Evolutionary conservation across 2,888 invertebrate genomes (phyloP).

Genomic region (Crematogaster levior): DNA sequence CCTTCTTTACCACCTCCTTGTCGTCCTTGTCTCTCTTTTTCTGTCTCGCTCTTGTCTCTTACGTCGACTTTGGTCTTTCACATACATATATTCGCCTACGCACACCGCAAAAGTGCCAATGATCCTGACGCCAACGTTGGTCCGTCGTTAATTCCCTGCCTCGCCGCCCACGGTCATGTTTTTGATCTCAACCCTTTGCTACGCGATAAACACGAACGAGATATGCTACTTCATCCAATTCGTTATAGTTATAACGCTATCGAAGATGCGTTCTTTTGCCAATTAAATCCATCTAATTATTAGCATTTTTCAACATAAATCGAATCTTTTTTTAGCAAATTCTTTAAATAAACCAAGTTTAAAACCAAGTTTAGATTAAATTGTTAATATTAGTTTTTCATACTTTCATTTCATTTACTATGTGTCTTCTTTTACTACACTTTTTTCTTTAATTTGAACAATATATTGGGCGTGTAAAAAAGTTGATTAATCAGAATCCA

Average conservation of each 20-base stretch:
- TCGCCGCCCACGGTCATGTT: conserved; percentile 40
- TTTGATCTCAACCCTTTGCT: conserved; percentile 46
- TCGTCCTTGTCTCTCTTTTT: neutral
- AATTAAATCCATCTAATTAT: neutral
- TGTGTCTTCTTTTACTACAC: too few species aligned
- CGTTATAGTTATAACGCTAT: conserved; percentile 17
- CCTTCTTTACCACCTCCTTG: conserved; percentile 40
- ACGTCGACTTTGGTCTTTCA: conserved; percentile 18
- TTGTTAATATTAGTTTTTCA: neutral
- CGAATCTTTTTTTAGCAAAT: neutral
- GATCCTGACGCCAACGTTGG: conserved; percentile 36
- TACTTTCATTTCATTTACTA: neutral
- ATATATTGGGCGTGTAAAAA: neutral
- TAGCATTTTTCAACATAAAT: neutral
- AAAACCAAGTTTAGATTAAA: neutral
- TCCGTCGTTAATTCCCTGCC: conserved; percentile 37
- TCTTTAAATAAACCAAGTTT: neutral
- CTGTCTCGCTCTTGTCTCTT: conserved; percentile 8
- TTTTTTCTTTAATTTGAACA: neutral
- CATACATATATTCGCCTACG: conserved; percentile 32
- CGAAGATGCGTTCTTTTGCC: neutral
- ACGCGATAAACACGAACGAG: conserved; percentile 30
- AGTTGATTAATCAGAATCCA: neutral
- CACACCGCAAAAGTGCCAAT: conserved; percentile 49
- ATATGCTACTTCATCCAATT: conserved; percentile 20